Conservation (phyloP, 2,113 vertebrate genomes). For the Podarcis muralis region DNA sequence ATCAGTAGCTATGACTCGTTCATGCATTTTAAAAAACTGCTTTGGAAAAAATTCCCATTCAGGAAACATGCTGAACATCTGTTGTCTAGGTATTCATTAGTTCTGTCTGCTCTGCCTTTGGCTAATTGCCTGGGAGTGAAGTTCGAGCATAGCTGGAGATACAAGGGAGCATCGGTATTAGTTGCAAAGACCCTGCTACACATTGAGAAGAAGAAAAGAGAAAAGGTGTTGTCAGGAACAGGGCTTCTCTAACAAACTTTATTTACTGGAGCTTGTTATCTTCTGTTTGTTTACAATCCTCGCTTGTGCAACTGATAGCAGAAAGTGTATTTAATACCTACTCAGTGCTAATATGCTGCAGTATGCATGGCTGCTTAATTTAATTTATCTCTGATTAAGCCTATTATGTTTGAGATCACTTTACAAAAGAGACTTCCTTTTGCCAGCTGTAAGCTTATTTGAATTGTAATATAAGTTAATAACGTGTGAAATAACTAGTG, state of each 20-base stretch:
- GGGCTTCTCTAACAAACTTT: slow-evolving; percentile 73
- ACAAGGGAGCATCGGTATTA: slow-evolving; percentile 56
- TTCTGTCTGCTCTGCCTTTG: slow-evolving; percentile 64
- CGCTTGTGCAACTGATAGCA: slow-evolving; percentile 77
- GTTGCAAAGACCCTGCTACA: slow-evolving; percentile 64
- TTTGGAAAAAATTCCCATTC: slow-evolving; percentile 56
- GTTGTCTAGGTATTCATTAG: slow-evolving; percentile 70
- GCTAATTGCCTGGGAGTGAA: slow-evolving; percentile 70
- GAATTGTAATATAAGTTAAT: slow-evolving; percentile 87
- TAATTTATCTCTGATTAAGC: slow-evolving; percentile 89
- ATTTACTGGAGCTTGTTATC: slow-evolving; percentile 73
- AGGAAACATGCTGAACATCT: slow-evolving; percentile 64
- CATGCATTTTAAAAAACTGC: neutral
- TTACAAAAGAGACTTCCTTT: slow-evolving; percentile 82
- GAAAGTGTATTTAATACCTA: slow-evolving; percentile 82
- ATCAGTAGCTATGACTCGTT: slow-evolving; percentile 59
- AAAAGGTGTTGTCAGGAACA: slow-evolving; percentile 53
- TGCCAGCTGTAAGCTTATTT: slow-evolving; percentile 85
- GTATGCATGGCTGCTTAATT: slow-evolving; percentile 85
- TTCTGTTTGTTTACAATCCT: slow-evolving; percentile 77
- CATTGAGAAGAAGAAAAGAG: slow-evolving; percentile 26
- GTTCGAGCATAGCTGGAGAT: slow-evolving; percentile 59
- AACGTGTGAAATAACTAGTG: slow-evolving; percentile 84
- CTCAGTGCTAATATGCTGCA: slow-evolving; percentile 78
- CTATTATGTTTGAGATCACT: slow-evolving; percentile 86